phyloP scores from a whole-genome alignment of 2,113 vertebrate species.

The Corydoras maculifer region DNA sequence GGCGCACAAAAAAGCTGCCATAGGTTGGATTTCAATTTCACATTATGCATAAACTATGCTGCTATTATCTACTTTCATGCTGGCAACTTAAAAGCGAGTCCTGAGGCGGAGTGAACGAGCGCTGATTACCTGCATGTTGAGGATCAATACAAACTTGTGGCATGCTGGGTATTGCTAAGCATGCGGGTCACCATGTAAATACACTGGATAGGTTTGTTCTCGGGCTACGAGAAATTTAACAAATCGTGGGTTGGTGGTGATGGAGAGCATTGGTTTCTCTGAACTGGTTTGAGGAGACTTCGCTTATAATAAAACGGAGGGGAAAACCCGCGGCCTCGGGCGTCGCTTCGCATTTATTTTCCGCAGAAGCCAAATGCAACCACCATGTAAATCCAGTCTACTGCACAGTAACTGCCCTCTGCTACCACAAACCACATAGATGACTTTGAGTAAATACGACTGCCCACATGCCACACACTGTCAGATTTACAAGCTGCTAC shows the following conservation, averaged over 20 bases:
- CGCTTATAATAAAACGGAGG: conserved; percentile 29
- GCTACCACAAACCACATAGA: conserved; percentile 10
- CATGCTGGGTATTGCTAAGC: conserved; percentile 10
- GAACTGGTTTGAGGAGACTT: conserved; percentile 32
- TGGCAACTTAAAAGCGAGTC: not conserved
- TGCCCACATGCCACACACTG: not conserved
- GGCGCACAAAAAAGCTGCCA: not conserved
- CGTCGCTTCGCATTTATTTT: conserved; percentile 36
- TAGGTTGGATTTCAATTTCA: conserved; percentile 3
- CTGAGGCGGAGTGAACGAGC: conserved; percentile 17
- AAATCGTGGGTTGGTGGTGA: conserved; percentile 26
- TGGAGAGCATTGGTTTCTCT: conserved; percentile 37
- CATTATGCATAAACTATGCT: not conserved
- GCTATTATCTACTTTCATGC: conserved; percentile 9
- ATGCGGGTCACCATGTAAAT: not conserved
- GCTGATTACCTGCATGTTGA: conserved; percentile 14
- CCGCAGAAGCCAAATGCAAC: conserved; percentile 24
- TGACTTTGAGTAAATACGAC: not conserved
- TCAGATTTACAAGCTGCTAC: conserved; percentile 24
- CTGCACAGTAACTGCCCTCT: conserved; percentile 2
- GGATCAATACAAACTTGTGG: conserved; percentile 15
- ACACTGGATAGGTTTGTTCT: not conserved
- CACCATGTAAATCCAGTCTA: conserved; percentile 24
- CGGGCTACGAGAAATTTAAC: conserved; percentile 1
- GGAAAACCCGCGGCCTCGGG: conserved; percentile 43